Evolutionary conservation across 2,797 vertebrate species (phyloP).

Genomic region (Coregonus sp.): DNA sequence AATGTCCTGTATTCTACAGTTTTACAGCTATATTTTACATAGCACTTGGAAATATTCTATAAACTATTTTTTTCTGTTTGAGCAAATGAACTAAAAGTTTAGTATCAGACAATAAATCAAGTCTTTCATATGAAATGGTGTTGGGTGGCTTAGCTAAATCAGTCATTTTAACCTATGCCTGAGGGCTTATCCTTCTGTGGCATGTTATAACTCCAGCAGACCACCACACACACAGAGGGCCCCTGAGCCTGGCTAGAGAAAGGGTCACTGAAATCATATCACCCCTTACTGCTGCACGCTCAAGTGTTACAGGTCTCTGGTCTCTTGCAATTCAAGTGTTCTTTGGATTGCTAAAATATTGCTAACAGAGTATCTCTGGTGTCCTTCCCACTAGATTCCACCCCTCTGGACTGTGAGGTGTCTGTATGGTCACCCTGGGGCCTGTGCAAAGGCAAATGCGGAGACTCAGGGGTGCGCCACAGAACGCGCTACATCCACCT

Average conservation of each 20-base stretch:
- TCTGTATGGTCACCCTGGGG: constrained; percentile 97
- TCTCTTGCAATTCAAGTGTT: neutral
- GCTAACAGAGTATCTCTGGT: neutral
- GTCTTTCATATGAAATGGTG: neutral
- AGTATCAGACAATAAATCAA: neutral
- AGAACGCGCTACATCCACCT: constrained; percentile 91
- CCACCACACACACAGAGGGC: neutral
- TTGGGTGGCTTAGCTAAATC: neutral
- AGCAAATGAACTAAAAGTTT: neutral
- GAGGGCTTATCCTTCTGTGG: neutral
- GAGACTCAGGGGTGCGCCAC: constrained; percentile 81
- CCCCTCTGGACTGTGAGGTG: constrained; percentile 95
- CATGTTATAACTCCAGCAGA: neutral
- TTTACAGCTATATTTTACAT: neutral
- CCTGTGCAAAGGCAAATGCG: constrained; percentile 89
- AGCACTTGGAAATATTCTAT: neutral
- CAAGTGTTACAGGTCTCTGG: neutral
- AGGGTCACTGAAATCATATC: neutral
- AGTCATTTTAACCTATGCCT: neutral
- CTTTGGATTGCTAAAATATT: neutral
- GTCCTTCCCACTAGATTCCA: constrained; percentile 73
- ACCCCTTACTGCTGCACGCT: neutral
- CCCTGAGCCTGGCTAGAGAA: neutral
- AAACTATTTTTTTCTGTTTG: neutral
- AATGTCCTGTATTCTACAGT: neutral